phyloP scores from a whole-genome alignment of 1,140 invertebrate genomes.

The Brachionus asplanchnoidis region DNA sequence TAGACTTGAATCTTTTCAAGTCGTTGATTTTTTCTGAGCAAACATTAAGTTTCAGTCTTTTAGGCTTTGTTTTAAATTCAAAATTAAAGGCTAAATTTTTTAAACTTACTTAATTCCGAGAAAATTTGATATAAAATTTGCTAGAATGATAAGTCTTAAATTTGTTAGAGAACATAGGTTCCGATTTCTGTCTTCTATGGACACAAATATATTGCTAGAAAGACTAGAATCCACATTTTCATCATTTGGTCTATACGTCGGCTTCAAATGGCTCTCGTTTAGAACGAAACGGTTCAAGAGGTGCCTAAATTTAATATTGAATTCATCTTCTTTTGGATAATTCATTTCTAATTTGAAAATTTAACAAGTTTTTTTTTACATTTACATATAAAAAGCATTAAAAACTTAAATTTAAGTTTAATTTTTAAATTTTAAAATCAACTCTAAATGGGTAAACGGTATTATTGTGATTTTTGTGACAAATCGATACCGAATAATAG shows the following conservation, averaged over 20 bases:
- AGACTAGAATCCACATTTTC: background rate
- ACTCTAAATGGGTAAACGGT: conserved; percentile 21
- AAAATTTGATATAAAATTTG: background rate
- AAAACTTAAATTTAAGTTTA: background rate
- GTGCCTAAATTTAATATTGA: background rate
- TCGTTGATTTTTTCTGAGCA: background rate
- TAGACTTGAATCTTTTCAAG: background rate
- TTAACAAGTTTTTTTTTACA: background rate
- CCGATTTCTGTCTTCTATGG: background rate
- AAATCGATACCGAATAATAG: conserved; percentile 7
- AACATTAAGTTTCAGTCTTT: background rate
- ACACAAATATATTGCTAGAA: background rate
- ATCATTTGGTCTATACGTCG: background rate
- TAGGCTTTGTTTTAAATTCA: background rate
- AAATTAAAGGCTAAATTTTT: background rate
- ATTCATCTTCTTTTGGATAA: background rate
- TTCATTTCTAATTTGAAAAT: background rate
- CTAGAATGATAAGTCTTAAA: background rate
- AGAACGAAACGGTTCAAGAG: background rate
- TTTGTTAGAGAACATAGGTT: background rate
- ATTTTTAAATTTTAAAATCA: background rate
- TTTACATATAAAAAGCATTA: background rate
- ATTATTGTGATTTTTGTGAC: conserved; percentile 42
- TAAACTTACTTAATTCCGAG: background rate
- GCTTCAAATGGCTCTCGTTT: background rate